A percentile compares a stretch with the other conserved stretches of the same genome.
These are phyloP conservation scores for Barbus barbus DNA, from an alignment of 2,113 vertebrate species.

Conservation along the genomic window DNA sequence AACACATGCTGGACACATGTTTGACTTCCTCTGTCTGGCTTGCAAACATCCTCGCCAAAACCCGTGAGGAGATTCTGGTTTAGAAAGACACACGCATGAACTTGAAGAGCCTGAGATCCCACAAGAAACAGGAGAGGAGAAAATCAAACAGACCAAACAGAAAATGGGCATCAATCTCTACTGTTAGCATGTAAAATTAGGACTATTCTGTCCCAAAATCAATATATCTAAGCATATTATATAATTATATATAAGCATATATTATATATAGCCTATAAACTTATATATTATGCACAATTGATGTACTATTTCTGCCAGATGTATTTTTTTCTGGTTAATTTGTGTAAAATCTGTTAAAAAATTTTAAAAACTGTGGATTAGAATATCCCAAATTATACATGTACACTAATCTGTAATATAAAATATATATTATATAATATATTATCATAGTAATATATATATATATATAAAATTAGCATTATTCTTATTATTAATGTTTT, in stretches of 20 bases:
- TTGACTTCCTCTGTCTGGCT: background rate
- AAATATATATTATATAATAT: too few relatives aligned
- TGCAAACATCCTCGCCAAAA: background rate
- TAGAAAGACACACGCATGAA: slow-evolving; percentile 3
- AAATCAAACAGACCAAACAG: background rate
- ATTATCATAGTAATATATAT: too few relatives aligned
- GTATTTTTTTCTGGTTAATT: background rate
- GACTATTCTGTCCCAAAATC: background rate
- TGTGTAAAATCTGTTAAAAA: too few relatives aligned
- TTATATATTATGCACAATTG: too few relatives aligned
- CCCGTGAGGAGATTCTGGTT: background rate
- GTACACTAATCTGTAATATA: too few relatives aligned
- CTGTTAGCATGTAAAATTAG: background rate
- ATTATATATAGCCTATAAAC: too few relatives aligned
- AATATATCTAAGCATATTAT: background rate
- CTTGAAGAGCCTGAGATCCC: background rate
- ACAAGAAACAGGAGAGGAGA: background rate
- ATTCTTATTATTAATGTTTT: too few relatives aligned
- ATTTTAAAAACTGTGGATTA: background rate
- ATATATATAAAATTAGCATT: too few relatives aligned
- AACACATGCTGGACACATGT: slow-evolving; percentile 35
- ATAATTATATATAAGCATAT: too few relatives aligned
- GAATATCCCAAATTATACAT: too few relatives aligned
- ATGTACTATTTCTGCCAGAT: background rate
- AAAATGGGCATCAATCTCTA: background rate